phyloP scores from a whole-genome alignment of 2,888 invertebrate species.

The Euclidia mi region DNA sequence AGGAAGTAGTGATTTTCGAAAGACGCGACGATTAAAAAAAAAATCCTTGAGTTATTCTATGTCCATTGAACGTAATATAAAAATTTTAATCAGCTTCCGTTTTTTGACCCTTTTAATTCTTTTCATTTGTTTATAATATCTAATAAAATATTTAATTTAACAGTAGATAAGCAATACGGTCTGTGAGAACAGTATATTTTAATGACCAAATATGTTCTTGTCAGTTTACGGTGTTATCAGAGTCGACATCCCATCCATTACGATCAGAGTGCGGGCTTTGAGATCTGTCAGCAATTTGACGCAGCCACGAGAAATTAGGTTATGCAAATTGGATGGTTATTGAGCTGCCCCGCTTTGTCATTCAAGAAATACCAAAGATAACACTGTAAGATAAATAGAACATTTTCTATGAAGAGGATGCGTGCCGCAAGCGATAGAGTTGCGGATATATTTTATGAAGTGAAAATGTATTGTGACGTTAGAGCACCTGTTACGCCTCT shows the following conservation, averaged over 20 bases:
- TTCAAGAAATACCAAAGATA: slow-evolving; percentile 71
- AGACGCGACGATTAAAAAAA: too few species aligned
- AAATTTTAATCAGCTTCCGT: too few species aligned
- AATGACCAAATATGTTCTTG: slow-evolving; percentile 66
- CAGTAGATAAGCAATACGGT: slow-evolving; percentile 20
- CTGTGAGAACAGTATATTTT: slow-evolving; percentile 42
- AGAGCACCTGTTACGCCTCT: slow-evolving; percentile 32
- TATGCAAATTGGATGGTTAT: slow-evolving; percentile 81
- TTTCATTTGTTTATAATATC: too few species aligned
- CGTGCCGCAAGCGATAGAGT: slow-evolving; percentile 19
- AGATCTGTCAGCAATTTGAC: slow-evolving; percentile 79
- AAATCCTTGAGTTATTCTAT: too few species aligned
- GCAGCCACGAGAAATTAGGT: slow-evolving; percentile 78
- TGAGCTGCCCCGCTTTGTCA: slow-evolving; percentile 67
- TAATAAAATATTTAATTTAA: background rate
- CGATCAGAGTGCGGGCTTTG: slow-evolving; percentile 60
- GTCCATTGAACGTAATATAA: too few species aligned
- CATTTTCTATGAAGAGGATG: slow-evolving; percentile 36
- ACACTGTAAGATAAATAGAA: slow-evolving; percentile 60
- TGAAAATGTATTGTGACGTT: slow-evolving; percentile 39
- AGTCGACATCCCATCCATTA: slow-evolving; percentile 74
- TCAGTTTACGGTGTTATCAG: slow-evolving; percentile 69
- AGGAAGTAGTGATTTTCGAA: too few species aligned
- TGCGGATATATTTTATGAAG: slow-evolving; percentile 39
- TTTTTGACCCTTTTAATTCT: too few species aligned